Base-by-base conservation (phyloP, 2,888 invertebrate species). In the Lissonota sp. region DNA sequence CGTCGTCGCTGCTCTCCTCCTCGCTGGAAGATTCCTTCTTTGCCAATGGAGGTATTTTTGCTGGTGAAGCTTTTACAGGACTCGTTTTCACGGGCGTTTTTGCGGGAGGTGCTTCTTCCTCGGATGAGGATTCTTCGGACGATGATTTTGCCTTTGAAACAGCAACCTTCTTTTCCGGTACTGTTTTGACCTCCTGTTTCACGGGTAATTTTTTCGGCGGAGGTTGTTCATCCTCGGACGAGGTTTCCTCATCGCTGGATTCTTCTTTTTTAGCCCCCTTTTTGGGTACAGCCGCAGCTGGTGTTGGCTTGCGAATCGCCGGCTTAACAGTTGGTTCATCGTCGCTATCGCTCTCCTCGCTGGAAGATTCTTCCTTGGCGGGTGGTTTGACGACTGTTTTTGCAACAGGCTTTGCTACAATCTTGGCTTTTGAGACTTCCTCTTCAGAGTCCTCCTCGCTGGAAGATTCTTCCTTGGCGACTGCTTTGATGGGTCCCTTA, bases 1-100 rank as follows among this genome's bases (percentile, higher is more conserved):
- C 92, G 80, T 94, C 93, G 5, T 90, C 90, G 51, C 90, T 91
- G 62, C 90, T 91, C n/a, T 92, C 92, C 39, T 89, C 87, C 5
- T 87, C 86, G 14, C 85, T 88, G 4, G 88, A 88, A 6, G 88
- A 85, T 81, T 87, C 84, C 39, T 88, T 86, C 72, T 87, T 86
- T 6, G 79, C 73, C 16, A 64, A 12, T 16, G 66, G 79, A 77
- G 75, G 82, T 83, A 8, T 85, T 39, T 79, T 85, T 26, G 26
- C 78, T 85, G 40, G 85, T 78, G 73, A 84, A 84, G 73, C 78
- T 81, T 88, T 88, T 84, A 42, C 44, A 6, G 89, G 89, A 58
- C 49, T 51, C 46, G 87, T 4, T 46, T 69, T 75, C 16, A 37
- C 86, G 26, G 79, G 83, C 40, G 64, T 58, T 53, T 84, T 84